Evolutionary conservation across 2,113 vertebrate species (phyloP).

Genomic region (Urocynchramus pylzowi): DNA sequence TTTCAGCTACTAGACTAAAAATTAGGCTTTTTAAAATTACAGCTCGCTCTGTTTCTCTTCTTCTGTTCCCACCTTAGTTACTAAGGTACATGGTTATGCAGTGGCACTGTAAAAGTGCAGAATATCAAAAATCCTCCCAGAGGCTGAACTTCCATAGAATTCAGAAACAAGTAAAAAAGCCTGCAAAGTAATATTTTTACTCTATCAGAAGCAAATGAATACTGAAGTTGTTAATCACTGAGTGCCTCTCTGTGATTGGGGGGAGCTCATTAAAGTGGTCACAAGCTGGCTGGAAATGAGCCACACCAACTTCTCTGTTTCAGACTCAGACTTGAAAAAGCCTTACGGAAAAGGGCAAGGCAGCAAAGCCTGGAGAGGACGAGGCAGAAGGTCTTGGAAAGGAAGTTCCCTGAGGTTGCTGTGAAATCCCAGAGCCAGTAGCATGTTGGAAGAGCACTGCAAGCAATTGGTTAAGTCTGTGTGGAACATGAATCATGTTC

Average conservation of each 20-base stretch:
- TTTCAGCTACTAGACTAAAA: background rate
- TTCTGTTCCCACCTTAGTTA: background rate
- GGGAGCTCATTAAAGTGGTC: background rate
- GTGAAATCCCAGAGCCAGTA: slow-evolving; percentile 53
- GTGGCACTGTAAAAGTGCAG: background rate
- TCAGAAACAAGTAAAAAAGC: background rate
- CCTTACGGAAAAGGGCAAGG: slow-evolving; percentile 58
- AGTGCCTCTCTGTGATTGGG: background rate
- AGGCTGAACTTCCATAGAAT: background rate
- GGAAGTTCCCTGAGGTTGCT: slow-evolving; percentile 77
- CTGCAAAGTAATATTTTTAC: too few species aligned
- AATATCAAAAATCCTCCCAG: background rate
- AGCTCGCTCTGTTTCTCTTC: background rate
- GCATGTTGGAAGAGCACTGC: background rate
- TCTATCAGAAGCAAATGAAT: background rate
- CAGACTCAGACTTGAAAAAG: slow-evolving; percentile 85
- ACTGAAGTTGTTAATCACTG: background rate
- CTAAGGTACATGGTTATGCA: background rate
- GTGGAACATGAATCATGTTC: background rate
- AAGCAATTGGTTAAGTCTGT: background rate
- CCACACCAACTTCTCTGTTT: slow-evolving; percentile 1
- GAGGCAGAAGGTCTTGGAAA: slow-evolving; percentile 59
- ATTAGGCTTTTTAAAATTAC: background rate
- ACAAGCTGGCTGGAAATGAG: background rate
- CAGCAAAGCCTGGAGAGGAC: slow-evolving; percentile 52